Base-by-base conservation (phyloP, 2,113 vertebrate genomes). In the Oxygymnocypris stewartii region DNA sequence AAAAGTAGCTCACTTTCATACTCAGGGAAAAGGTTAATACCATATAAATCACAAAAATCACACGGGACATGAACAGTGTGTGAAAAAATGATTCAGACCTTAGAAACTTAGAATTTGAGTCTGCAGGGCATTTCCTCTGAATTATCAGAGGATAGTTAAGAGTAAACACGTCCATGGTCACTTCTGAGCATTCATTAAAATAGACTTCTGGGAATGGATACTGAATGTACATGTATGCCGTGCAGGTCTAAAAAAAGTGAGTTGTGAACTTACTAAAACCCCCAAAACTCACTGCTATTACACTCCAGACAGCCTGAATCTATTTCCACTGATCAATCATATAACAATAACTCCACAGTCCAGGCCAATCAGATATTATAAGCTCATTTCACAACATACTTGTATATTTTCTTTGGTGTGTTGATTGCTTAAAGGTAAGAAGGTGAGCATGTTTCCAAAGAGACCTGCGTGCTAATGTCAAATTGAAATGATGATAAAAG, bases 111-210 rank as follows among this genome's bases (percentile, higher is more conserved):
- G 28, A 9, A 1, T 1, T 7, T 25, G 73, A 89, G 85, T 63
- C 61, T 1, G 12, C 61, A 87, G 87, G 65, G 86, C 63, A 78
- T 69, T 71, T 82, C 90, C 81, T 83, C 82, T 31, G 25, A 40
- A 75, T 44, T 74, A 23, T 88, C 74, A 79, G 61, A 2, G 1
- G 12, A 69, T 57, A 59, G 51, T 87, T 44, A 83, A 83, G 79
- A 59, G 28, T 85, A 44, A 92, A 90, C 44, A 89, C 57, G 42
- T 80, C 76, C 76, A 71, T 25, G 80, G 67, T 57, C 57, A 69
- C 14, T 16, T 65, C 23, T 42, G 23, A 63, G 14, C 35, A 63
- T 63, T 59, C 35, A 61, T 23, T 79, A 3, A 37, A 3, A 79
- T 18, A 40, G 4, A 73, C 69, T 73, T 28, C 73, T 47, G n/a